Conservation (phyloP, 2,888 invertebrate genomes). For the Thalpophila matura region DNA sequence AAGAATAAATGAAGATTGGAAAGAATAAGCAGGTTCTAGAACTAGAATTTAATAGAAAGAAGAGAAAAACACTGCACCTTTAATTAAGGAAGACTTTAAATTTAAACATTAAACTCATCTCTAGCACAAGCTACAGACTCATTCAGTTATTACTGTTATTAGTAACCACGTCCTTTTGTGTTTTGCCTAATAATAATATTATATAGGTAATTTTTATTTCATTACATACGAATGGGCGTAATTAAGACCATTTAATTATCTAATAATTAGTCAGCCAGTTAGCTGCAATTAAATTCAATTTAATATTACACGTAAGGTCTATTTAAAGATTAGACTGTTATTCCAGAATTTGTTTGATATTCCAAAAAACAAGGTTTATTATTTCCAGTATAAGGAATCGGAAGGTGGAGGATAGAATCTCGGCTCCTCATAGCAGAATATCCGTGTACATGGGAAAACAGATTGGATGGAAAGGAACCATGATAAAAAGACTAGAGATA, state of each 20-base stretch:
- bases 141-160: too few relatives aligned
- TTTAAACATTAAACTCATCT: not conserved
- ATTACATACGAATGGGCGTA: conserved; percentile 2
- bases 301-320: not conserved
- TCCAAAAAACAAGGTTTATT: too few relatives aligned
- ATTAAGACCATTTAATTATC: conserved; percentile 32
- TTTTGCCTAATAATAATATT: not conserved
- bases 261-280: conserved; percentile 11
- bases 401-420: too few relatives aligned
- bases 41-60: not conserved
- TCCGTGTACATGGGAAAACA: too few relatives aligned
- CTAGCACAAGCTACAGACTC: too few relatives aligned
- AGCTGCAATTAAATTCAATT: conserved; percentile 37
- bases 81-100: too few relatives aligned
- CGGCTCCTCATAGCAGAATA: too few relatives aligned
- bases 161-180: not conserved
- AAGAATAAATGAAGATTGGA: not conserved
- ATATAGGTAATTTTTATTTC: conserved; percentile 21
- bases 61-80: too few relatives aligned
- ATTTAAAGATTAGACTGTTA: not conserved
- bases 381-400: too few relatives aligned
- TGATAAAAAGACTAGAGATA: too few relatives aligned
- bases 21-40: not conserved
- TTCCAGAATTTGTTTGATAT: not conserved
- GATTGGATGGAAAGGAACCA: too few relatives aligned